A percentile compares a stretch with the other conserved stretches of the same genome.
Evolutionary conservation across 2,113 vertebrate genomes (phyloP).

Genomic region (Theropithecus gelada): DNA sequence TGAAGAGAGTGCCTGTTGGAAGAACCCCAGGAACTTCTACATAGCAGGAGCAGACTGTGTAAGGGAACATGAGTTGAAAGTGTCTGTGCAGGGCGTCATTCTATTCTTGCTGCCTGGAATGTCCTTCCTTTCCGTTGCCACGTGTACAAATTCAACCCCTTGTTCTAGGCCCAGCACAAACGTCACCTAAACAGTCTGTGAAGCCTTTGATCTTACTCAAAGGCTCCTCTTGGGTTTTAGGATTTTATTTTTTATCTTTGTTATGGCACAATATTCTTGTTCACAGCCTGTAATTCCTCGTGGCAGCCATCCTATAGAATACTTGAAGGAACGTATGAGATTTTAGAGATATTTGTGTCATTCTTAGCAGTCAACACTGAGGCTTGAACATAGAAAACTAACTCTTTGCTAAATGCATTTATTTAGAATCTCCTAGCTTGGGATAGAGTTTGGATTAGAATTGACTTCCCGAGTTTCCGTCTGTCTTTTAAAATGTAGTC

Average conservation of each 20-base stretch:
- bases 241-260: slow-evolving; percentile 28
- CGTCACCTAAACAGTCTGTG: not conserved
- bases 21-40: not conserved
- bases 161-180: not conserved
- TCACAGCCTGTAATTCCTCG: not conserved
- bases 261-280: not conserved
- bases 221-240: not conserved
- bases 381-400: slow-evolving; percentile 4
- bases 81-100: not conserved
- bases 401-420: slow-evolving; percentile 5
- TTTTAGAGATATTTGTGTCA: slow-evolving; percentile 22
- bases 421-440: slow-evolving; percentile 20
- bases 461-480: not conserved
- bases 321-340: not conserved
- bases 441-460: slow-evolving; percentile 1
- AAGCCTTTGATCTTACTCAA: not conserved
- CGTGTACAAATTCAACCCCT: not conserved
- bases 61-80: not conserved
- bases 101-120: not conserved
- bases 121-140: not conserved
- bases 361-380: not conserved
- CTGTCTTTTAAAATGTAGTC: not conserved
- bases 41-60: not conserved
- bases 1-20: not conserved
- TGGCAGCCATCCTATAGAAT: not conserved